Evolutionary conservation across 2,113 vertebrate genomes (phyloP).

Genomic region (Buteo buteo): DNA sequence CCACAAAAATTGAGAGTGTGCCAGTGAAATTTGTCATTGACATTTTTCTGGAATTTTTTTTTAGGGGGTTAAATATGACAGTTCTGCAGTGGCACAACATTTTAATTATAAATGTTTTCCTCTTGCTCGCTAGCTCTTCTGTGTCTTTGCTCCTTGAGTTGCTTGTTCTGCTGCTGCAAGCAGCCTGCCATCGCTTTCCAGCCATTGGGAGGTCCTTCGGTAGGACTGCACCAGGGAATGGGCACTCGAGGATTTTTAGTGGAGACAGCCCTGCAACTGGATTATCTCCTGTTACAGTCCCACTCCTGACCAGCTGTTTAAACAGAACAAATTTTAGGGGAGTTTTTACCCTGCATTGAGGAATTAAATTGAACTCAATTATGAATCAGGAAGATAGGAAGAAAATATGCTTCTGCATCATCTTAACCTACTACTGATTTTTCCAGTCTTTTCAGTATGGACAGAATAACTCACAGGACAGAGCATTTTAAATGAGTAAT

Average conservation of each 20-base stretch:
- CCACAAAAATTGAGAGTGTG: not conserved
- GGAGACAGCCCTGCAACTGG: not conserved
- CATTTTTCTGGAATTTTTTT: not conserved
- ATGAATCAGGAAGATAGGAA: not conserved
- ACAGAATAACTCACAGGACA: not conserved
- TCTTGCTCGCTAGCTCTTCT: not conserved
- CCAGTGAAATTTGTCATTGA: not conserved
- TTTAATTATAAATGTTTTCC: not conserved
- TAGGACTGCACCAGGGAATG: not conserved
- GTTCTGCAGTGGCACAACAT: not conserved
- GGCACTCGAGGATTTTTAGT: not conserved
- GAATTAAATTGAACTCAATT: not conserved
- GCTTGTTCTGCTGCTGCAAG: not conserved
- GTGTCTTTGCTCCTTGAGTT: not conserved
- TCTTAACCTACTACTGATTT: not conserved
- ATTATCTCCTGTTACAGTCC: not conserved
- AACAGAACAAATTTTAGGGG: not conserved
- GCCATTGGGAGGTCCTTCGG: not conserved
- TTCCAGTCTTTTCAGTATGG: not conserved
- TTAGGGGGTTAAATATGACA: not conserved
- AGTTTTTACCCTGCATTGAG: not conserved
- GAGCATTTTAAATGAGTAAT: not conserved
- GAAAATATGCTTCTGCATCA: not conserved
- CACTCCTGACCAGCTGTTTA: not conserved
- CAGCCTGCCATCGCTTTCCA: accelerated